A percentile compares a stretch with the other conserved stretches of the same genome.
Evolutionary conservation across 35 echinoderm and acorn worm species (phyloP).

Genomic region (Lytechinus variegatus): DNA sequence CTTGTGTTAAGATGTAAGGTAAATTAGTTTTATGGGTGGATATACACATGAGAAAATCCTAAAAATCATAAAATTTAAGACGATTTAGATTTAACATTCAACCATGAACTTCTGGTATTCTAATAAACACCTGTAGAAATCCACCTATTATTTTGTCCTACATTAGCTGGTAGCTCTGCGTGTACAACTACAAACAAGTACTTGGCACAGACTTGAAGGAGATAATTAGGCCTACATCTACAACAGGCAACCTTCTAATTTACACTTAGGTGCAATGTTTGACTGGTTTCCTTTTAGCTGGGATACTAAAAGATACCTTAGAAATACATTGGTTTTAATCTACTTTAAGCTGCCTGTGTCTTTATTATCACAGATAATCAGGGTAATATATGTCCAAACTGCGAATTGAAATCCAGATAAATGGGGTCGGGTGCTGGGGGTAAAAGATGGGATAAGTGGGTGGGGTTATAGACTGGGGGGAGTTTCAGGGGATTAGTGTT

Average conservation of each 20-base stretch:
- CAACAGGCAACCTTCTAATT: background rate
- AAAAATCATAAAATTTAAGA: background rate
- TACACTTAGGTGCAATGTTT: background rate
- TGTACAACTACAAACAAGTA: background rate
- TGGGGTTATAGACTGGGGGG: too few relatives aligned
- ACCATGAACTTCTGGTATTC: background rate
- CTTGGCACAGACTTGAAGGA: background rate
- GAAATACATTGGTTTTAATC: background rate
- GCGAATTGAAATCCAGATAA: too few relatives aligned
- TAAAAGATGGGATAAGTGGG: too few relatives aligned
- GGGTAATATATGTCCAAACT: too few relatives aligned
- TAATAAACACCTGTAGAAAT: background rate
- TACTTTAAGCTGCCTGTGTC: background rate
- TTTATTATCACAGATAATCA: background rate
- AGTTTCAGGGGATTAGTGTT: too few relatives aligned
- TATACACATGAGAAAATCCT: background rate
- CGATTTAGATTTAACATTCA: background rate
- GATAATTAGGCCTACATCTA: background rate
- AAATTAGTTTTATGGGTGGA: background rate
- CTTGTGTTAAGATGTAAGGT: slow-evolving; percentile 11
- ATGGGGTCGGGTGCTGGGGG: too few relatives aligned
- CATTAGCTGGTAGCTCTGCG: background rate
- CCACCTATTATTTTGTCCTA: background rate
- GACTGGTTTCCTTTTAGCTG: background rate
- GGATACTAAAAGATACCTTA: background rate